These are phyloP conservation scores for Epinephelus awoara DNA, from an alignment of 2,797 vertebrate genomes.

Conservation along the genomic window DNA sequence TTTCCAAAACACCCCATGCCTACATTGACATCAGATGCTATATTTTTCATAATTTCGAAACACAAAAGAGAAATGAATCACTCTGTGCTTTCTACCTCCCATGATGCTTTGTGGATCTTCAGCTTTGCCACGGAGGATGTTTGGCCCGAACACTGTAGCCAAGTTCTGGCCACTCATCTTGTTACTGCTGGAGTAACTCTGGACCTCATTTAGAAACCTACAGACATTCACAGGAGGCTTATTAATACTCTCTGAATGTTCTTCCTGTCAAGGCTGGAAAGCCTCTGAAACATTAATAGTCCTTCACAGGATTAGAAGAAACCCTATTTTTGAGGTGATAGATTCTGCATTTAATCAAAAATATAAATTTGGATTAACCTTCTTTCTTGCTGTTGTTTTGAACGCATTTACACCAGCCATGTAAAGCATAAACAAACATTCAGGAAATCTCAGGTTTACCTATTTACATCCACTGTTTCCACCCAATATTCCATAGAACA, in stretches of 20 bases:
- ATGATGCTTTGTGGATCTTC: constrained; percentile 87
- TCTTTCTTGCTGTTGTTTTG: too few relatives aligned
- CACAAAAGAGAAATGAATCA: neutral
- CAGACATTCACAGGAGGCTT: constrained; percentile 7
- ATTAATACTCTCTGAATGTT: neutral
- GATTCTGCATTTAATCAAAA: too few relatives aligned
- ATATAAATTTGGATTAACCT: too few relatives aligned
- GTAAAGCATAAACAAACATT: neutral
- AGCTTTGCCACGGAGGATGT: constrained; percentile 87
- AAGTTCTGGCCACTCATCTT: constrained; percentile 87
- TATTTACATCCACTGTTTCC: neutral
- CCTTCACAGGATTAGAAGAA: too few relatives aligned
- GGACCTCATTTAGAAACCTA: constrained; percentile 88
- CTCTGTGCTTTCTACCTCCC: constrained; percentile 76
- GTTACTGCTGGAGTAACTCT: constrained; percentile 84
- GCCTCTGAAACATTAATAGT: neutral
- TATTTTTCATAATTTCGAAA: too few relatives aligned
- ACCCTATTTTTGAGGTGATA: too few relatives aligned
- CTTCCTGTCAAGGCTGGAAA: neutral
- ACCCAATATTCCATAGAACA: neutral
- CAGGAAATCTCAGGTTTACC: neutral
- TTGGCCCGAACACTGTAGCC: constrained; percentile 88
- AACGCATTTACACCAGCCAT: neutral
- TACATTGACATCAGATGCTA: too few relatives aligned
- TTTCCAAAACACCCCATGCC: too few relatives aligned